Evolutionary conservation across 2,797 vertebrate genomes (phyloP), one percentile per base, ranked within the genome.

Genomic region (Geotrypetes seraphini): DNA sequence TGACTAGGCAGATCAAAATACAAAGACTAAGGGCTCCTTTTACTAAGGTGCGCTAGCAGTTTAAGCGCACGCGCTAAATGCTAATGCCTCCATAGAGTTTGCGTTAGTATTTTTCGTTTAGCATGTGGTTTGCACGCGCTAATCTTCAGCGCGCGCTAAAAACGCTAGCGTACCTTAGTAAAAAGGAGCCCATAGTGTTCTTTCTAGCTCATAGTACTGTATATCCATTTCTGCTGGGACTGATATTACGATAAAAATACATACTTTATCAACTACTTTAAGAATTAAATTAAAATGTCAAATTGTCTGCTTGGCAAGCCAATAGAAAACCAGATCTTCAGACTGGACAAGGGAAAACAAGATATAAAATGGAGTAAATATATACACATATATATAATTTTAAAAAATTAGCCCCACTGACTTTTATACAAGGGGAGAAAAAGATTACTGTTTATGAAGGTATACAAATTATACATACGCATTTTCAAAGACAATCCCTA

Each of bases 231-330:
- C n/a, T n/a, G n/a, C n/a, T n/a, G n/a, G 75, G 66, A 75, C 69
- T 73, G 35, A 64, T 60, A 69, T 79, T n/a, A n/a, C n/a, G 83
- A 81, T 60, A 79, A 83, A 83, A 81, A 83, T 79, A 83, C 76
- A 63, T 71, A 71, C 63, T 34, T 77, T 66, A 79, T 56, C 67
- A 67, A 57, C 54, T 71, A 53, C 65, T n/a, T 77, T 66, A 78
- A 75, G 79, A 78, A 81, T 76, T 83, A 45, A 59, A 58, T 71
- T 74, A 73, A 83, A 83, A 81, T 67, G 46, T 55, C 42, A 67
- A 58, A 61, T 50, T 50, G 63, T 61, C 60, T 43, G 69, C 69
- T 64, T 68, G 34, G 64, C 68, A 65, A 62, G 63, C 34, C 57
- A 71, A 63, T 73, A 79, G 59, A 80, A 81, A 78, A 56, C 11